Evolutionary conservation across 2,888 invertebrate genomes (phyloP).

Genomic region (Tipula lateralis): DNA sequence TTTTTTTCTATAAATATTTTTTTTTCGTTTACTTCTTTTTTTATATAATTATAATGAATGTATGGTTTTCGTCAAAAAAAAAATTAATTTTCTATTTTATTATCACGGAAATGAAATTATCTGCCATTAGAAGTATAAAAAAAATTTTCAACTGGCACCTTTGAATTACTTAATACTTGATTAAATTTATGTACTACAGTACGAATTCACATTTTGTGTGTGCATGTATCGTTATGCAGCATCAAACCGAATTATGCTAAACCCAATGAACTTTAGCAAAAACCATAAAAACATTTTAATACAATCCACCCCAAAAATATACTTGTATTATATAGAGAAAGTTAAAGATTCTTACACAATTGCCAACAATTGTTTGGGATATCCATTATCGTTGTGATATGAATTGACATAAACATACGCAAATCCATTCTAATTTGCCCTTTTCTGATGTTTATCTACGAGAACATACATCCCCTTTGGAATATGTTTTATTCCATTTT

Average conservation of each 20-base stretch:
- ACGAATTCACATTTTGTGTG: too few species aligned
- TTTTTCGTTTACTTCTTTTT: neutral
- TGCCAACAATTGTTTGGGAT: neutral
- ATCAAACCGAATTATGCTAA: neutral
- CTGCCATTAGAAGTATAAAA: neutral
- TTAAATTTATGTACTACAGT: too few species aligned
- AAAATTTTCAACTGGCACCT: neutral
- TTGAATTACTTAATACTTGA: neutral
- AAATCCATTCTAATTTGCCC: neutral
- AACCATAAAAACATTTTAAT: neutral
- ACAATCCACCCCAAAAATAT: neutral
- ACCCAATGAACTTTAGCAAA: neutral
- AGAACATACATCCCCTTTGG: neutral
- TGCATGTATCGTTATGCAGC: neutral
- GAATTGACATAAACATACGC: neutral
- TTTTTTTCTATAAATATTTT: neutral
- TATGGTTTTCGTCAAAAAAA: neutral
- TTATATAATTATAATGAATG: neutral
- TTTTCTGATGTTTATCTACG: neutral
- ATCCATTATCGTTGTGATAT: neutral
- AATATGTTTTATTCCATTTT: neutral
- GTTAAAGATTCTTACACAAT: neutral
- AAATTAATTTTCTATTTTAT: neutral
- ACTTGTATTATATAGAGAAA: too few species aligned
- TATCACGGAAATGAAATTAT: neutral